A percentile compares a stretch with the other conserved stretches of the same genome.
These are phyloP conservation scores for Eupithecia insigniata DNA, from an alignment of 2,888 invertebrate genomes.

Conservation along the genomic window DNA sequence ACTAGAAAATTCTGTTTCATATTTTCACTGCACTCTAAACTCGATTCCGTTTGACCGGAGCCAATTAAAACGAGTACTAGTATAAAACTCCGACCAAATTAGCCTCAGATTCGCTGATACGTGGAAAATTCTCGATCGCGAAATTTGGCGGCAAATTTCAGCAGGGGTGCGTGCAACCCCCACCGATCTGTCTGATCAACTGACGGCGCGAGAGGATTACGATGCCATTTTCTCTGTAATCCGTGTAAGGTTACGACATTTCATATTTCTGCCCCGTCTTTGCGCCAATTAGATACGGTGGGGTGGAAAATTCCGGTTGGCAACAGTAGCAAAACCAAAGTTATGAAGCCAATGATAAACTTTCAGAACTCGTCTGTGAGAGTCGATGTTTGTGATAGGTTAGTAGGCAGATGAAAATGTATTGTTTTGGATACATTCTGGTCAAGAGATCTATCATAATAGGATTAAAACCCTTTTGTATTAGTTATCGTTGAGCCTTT, in stretches of 20 bases:
- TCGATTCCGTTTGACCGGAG: background rate
- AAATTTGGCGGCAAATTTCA: slow-evolving; percentile 43
- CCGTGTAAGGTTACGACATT: slow-evolving; percentile 5
- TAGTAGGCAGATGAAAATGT: background rate
- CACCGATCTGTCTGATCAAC: slow-evolving; percentile 32
- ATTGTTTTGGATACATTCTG: background rate
- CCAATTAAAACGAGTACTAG: slow-evolving; percentile 12
- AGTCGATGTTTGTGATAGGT: background rate
- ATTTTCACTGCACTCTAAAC: background rate
- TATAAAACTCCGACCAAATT: background rate
- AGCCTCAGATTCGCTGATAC: slow-evolving; percentile 11
- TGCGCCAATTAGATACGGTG: background rate
- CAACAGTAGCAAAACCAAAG: background rate
- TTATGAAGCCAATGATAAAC: background rate
- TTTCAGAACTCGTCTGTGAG: background rate
- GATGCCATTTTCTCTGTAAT: slow-evolving; percentile 19
- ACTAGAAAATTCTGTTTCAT: background rate
- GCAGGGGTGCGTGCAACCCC: slow-evolving; percentile 33
- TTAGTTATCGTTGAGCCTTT: background rate
- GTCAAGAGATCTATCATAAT: background rate
- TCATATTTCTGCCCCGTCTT: background rate
- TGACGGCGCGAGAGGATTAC: slow-evolving; percentile 36
- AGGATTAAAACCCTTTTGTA: background rate
- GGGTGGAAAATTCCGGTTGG: background rate
- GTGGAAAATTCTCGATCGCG: slow-evolving; percentile 18